Base-by-base conservation (phyloP, 2,797 vertebrate genomes). In the Chiroxiphia lanceolata region DNA sequence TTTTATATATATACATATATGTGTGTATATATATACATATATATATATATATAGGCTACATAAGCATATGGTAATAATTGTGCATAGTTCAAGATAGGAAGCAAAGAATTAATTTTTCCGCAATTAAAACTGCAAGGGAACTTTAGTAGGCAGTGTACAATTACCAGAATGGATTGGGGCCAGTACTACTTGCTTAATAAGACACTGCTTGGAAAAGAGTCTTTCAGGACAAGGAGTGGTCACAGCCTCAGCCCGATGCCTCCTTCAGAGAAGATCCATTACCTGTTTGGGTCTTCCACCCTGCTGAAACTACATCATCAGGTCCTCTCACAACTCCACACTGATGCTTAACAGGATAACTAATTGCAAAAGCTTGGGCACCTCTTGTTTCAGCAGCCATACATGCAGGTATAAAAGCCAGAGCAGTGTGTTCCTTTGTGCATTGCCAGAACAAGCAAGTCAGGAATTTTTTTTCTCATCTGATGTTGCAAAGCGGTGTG, bases 51-150 rank as follows among this genome's bases (percentile, higher is more conserved):
- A 31, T 79, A 18, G 53, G 50, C 89, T 85, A 21, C 61, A 51
- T 71, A 88, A 90, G 60, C 92, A 92, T 95, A 92, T 91, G 87
- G 76, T 89, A 94, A 34, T 83, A 93, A 84, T 76, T 93, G 74
- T 82, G 64, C 54, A 21, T 59, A 63, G 70, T 83, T 96, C 79
- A 94, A 72, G 63, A 93, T 59, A 74, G 93, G 77, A 95, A 95
- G 67, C 0, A 1, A 96, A 92, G 34, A 91, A 93, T 92, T 94
- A 85, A 76, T 93, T 90, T 89, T 84, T 82, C 78, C 85, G 51
- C 70, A 82, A 80, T 92, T 94, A 94, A 94, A 95, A 79, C 51
- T 84, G 77, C 13, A 27, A 65, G 53, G 23, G 33, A 72, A 74
- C 60, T 84, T 70, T 50, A 93, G 77, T 26, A 77, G 67, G 70